These are phyloP conservation scores for Caenorhabditis remanei DNA, from an alignment of 1,140 invertebrate genomes.

Conservation along the genomic window DNA sequence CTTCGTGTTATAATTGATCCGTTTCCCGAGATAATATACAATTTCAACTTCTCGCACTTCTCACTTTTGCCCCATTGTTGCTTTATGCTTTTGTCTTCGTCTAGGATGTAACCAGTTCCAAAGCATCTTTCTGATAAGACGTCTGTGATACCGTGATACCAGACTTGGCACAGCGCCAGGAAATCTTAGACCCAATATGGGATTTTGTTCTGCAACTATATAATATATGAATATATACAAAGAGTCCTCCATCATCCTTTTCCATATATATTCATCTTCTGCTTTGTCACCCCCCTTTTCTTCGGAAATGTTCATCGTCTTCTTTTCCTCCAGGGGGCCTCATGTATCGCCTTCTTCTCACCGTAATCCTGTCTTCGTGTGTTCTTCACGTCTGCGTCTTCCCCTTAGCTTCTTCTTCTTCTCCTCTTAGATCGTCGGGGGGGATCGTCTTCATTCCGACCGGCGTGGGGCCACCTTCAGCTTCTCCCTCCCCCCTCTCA, in stretches of 20 bases:
- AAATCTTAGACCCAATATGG: no score
- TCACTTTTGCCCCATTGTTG: not conserved
- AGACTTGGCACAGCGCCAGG: not conserved
- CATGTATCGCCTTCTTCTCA: conserved; percentile 50
- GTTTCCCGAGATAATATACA: conserved; percentile 47
- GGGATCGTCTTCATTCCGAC: conserved; percentile 11
- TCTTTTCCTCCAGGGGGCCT: not conserved
- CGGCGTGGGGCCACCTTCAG: conserved; percentile 24
- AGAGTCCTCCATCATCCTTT: not conserved
- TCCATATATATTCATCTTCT: conserved; percentile 29
- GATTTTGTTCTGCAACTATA: conserved; percentile 8
- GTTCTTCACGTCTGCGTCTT: conserved; percentile 28
- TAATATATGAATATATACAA: not conserved
- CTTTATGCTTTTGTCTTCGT: not conserved
- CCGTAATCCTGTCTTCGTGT: conserved; percentile 45
- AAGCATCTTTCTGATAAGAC: not conserved
- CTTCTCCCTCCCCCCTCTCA: conserved; percentile 25
- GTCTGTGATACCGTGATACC: no score
- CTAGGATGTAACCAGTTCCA: not conserved
- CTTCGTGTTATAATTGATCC: conserved; percentile 54
- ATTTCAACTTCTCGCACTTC: conserved; percentile 47
- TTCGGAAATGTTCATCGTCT: conserved; percentile 50
- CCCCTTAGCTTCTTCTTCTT: conserved; percentile 29
- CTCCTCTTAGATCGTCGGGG: conserved; percentile 33
- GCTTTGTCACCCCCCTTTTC: conserved; percentile 10